Conservation (phyloP, 2,113 vertebrate genomes). For the Cyprinus carpio region DNA sequence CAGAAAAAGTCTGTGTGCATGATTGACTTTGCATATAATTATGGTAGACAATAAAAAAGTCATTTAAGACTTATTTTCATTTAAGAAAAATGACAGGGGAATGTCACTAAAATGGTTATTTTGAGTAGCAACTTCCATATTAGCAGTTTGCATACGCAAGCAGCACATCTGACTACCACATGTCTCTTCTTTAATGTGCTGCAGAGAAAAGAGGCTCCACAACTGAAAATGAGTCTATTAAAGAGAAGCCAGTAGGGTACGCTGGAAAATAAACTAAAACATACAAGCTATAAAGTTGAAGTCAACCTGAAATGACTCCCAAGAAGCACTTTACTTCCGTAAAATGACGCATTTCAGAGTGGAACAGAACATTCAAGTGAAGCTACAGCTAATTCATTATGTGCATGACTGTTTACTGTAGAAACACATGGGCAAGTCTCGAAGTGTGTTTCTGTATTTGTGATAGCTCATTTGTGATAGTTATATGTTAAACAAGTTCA, state of each 20-base stretch:
- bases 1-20: not conserved
- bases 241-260: not conserved
- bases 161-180: slow-evolving; percentile 49
- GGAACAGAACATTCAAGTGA: not conserved
- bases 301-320: not conserved
- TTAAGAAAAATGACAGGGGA: not conserved
- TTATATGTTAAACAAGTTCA: not conserved
- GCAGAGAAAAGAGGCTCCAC: not conserved
- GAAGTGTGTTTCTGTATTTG: not conserved
- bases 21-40: not conserved
- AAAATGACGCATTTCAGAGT: not conserved
- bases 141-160: not conserved
- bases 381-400: not conserved
- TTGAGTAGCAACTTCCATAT: slow-evolving; percentile 10
- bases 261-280: not conserved
- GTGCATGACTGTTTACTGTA: not conserved
- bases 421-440: not conserved
- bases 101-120: not conserved
- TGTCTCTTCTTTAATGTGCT: slow-evolving; percentile 24
- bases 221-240: slow-evolving; percentile 6
- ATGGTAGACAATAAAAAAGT: not conserved
- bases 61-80: not conserved
- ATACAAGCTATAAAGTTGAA: not conserved
- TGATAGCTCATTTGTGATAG: not conserved
- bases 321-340: not conserved